A percentile compares a stretch with the other conserved stretches of the same genome.
These are phyloP conservation scores for Pogona vitticeps DNA, from an alignment of 2,113 vertebrate species.

Conservation along the genomic window DNA sequence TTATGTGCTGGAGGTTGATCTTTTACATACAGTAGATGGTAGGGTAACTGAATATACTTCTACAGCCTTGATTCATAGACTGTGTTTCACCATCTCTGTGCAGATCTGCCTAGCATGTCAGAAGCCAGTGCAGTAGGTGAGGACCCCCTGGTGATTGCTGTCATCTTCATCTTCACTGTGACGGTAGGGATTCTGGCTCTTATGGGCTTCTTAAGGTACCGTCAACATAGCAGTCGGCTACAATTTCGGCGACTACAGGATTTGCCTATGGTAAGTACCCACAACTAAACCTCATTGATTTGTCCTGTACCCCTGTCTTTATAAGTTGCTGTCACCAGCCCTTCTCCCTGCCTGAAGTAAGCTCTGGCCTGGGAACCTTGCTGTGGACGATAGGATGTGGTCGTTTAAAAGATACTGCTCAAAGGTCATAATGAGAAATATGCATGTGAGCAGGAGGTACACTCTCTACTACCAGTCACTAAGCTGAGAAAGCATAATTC, in stretches of 20 bases:
- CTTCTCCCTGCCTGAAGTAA: not conserved
- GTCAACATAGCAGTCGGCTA: slow-evolving; percentile 77
- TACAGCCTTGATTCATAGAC: not conserved
- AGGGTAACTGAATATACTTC: slow-evolving; percentile 2
- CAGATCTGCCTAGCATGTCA: slow-evolving; percentile 62
- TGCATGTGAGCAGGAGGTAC: not conserved
- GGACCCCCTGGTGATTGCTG: slow-evolving; percentile 84
- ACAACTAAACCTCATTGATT: not conserved
- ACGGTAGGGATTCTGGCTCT: slow-evolving; percentile 83
- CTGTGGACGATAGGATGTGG: not conserved
- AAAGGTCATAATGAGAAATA: not conserved
- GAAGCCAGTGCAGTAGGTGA: slow-evolving; percentile 39
- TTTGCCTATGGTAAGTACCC: slow-evolving; percentile 69
- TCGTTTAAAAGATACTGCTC: not conserved
- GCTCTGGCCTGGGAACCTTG: not conserved
- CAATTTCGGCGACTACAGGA: slow-evolving; percentile 87
- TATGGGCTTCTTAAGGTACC: slow-evolving; percentile 85
- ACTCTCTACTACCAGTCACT: not conserved
- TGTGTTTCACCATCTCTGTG: slow-evolving; percentile 27
- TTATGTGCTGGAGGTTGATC: not conserved
- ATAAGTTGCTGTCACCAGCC: not conserved
- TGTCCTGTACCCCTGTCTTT: not conserved
- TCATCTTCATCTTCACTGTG: slow-evolving; percentile 84
- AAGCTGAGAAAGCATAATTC: not conserved
- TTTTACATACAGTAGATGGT: not conserved